phyloP scores from a whole-genome alignment of 2,113 vertebrate species.

The Gadus chalcogrammus region DNA sequence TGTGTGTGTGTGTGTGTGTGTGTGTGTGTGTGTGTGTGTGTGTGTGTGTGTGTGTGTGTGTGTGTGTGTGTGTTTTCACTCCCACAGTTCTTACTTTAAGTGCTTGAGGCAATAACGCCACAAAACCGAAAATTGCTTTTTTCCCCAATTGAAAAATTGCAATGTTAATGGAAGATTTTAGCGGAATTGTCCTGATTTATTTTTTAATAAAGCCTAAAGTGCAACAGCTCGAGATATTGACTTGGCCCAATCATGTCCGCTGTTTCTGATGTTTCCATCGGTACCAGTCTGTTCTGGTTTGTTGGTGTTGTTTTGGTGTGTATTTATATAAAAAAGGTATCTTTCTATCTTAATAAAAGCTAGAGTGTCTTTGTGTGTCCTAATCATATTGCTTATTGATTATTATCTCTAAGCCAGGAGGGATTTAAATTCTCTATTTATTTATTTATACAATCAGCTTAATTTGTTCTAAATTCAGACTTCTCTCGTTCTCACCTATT shows the following conservation, averaged over 20 bases:
- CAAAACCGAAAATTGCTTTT: not conserved
- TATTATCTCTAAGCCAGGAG: not conserved
- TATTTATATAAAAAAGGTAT: not conserved
- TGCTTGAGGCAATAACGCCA: not conserved
- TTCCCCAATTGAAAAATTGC: not conserved
- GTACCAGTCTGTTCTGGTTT: not conserved
- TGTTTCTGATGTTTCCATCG: not conserved
- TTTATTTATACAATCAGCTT: no score
- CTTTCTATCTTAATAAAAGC: not conserved
- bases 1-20: no score
- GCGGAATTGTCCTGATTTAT: not conserved
- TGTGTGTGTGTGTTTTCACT: not conserved
- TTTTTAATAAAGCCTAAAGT: not conserved
- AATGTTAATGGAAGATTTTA: not conserved
- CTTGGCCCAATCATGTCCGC: not conserved
- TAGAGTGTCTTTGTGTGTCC: not conserved
- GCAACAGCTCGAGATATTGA: not conserved
- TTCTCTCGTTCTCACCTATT: no score
- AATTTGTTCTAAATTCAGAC: no score
- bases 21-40: no score
- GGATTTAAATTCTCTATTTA: no score
- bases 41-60: no score
- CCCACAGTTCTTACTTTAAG: not conserved
- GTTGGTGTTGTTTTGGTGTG: not conserved
- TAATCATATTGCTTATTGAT: not conserved